These are phyloP conservation scores for Drosophila lacicola DNA, from an alignment of 2,888 invertebrate species.

Conservation along the genomic window DNA sequence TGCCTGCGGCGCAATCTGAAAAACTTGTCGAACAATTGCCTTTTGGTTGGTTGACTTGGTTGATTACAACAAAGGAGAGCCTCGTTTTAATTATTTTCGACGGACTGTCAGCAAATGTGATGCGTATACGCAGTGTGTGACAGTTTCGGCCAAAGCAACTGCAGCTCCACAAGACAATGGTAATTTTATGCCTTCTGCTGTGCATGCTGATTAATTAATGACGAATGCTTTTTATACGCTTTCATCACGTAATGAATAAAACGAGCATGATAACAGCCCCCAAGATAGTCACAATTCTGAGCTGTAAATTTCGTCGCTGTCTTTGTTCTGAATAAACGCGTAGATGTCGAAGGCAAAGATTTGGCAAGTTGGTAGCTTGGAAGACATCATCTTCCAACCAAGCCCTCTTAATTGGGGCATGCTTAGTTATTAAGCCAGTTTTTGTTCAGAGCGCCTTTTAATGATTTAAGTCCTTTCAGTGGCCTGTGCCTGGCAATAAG, in stretches of 20 bases:
- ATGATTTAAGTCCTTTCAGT: slow-evolving; percentile 3
- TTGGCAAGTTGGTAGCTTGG: too few species aligned
- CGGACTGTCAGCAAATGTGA: slow-evolving; percentile 12
- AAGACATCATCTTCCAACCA: neutral
- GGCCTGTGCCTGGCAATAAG: slow-evolving; percentile 9
- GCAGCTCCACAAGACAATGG: neutral
- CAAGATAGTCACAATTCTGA: neutral
- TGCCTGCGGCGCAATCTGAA: slow-evolving; percentile 16
- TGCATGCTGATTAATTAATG: neutral
- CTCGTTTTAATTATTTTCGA: neutral
- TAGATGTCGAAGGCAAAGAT: too few species aligned
- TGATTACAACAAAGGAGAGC: neutral
- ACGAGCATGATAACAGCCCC: neutral
- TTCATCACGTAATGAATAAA: neutral
- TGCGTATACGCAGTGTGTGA: slow-evolving; percentile 41
- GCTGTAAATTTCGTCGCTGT: neutral
- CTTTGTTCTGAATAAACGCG: too few species aligned
- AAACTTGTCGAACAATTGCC: slow-evolving; percentile 33
- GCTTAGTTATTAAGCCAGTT: neutral
- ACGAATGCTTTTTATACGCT: neutral
- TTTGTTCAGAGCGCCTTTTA: neutral
- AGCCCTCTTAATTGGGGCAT: neutral
- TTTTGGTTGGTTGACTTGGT: neutral
- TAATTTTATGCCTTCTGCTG: neutral
- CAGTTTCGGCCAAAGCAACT: neutral